Conservation (phyloP, 1,140 invertebrate species). For the Mizuhopecten yessoensis region DNA sequence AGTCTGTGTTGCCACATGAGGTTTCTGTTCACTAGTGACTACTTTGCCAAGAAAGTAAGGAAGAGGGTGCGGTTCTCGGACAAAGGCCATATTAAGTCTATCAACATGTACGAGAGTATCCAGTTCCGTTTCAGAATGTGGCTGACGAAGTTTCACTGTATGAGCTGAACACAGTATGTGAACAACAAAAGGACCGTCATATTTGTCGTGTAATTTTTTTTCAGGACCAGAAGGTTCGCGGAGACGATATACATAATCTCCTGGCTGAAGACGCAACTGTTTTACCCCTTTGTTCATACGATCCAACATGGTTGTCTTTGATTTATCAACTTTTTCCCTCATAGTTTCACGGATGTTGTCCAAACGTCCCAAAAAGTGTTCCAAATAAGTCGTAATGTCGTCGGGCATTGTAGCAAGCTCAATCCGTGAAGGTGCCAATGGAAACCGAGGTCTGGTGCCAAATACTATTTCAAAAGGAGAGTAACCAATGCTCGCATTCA, state of each 20-base stretch:
- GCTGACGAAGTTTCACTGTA: neutral
- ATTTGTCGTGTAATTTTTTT: conserved; percentile 48
- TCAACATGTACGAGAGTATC: conserved; percentile 27
- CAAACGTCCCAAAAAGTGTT: neutral
- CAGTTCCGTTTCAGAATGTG: neutral
- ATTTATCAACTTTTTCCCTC: neutral
- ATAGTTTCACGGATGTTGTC: neutral
- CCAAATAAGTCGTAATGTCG: neutral
- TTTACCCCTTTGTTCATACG: neutral
- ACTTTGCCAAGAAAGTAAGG: too few species aligned
- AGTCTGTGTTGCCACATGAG: too few species aligned
- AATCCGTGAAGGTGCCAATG: too few species aligned
- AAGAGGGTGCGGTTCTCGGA: too few species aligned
- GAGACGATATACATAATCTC: conserved; percentile 42
- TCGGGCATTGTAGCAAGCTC: too few species aligned
- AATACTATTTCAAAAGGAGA: too few species aligned
- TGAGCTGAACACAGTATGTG: neutral
- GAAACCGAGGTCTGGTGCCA: too few species aligned
- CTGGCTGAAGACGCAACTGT: conserved; percentile 4
- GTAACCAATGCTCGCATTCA: too few species aligned
- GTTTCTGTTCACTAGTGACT: too few species aligned
- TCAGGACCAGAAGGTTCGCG: conserved; percentile 33
- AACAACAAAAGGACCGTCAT: conserved; percentile 41
- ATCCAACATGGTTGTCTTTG: neutral
- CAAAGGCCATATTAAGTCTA: too few species aligned